Percentiles rank a stretch among this genome's conserved stretches.
Conservation (phyloP, 92 coral and sea anemone species). For the Plumapathes pennacea region DNA sequence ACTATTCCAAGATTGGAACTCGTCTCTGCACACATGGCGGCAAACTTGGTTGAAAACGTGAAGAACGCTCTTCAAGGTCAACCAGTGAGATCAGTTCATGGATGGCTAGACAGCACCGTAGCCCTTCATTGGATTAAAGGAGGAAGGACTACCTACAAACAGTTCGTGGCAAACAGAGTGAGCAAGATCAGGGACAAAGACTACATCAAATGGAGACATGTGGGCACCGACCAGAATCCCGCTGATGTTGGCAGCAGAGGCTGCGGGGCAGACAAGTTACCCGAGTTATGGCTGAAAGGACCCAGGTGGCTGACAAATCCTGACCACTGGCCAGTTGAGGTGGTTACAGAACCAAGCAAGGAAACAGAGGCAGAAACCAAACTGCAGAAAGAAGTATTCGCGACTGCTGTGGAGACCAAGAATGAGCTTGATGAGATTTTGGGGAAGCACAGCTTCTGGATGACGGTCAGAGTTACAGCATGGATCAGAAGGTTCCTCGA, state of each 20-base stretch:
- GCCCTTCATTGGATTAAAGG: slow-evolving; percentile 16
- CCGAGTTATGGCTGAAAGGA: slow-evolving; percentile 26
- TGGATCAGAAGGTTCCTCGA: slow-evolving; percentile 27
- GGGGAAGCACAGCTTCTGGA: slow-evolving; percentile 33
- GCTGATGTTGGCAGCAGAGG: slow-evolving; percentile 31
- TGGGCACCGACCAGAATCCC: slow-evolving; percentile 20
- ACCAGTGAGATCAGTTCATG: slow-evolving; percentile 18
- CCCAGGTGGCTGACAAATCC: slow-evolving; percentile 31
- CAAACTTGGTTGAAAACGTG: slow-evolving; percentile 9
- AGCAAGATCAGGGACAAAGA: slow-evolving; percentile 12
- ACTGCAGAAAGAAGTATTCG: slow-evolving; percentile 5
- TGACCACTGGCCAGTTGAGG: slow-evolving; percentile 31
- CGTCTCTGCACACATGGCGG: slow-evolving; percentile 8
- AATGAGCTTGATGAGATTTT: slow-evolving; percentile 20
- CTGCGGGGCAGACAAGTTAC: slow-evolving; percentile 1
- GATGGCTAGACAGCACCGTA: slow-evolving; percentile 10
- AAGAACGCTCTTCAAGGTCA: slow-evolving; percentile 6
- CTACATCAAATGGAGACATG: slow-evolving; percentile 23
- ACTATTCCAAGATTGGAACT: slow-evolving; percentile 7
- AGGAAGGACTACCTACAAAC: slow-evolving; percentile 11
- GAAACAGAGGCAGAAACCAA: slow-evolving; percentile 36
- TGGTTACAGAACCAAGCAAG: slow-evolving; percentile 5
- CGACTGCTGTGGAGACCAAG: slow-evolving; percentile 14
- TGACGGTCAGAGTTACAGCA: slow-evolving; percentile 22
- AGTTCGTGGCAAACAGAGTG: slow-evolving; percentile 24